These are phyloP conservation scores for Trachelus troglodyta DNA, from an alignment of 2,888 invertebrate species.

Conservation along the genomic window DNA sequence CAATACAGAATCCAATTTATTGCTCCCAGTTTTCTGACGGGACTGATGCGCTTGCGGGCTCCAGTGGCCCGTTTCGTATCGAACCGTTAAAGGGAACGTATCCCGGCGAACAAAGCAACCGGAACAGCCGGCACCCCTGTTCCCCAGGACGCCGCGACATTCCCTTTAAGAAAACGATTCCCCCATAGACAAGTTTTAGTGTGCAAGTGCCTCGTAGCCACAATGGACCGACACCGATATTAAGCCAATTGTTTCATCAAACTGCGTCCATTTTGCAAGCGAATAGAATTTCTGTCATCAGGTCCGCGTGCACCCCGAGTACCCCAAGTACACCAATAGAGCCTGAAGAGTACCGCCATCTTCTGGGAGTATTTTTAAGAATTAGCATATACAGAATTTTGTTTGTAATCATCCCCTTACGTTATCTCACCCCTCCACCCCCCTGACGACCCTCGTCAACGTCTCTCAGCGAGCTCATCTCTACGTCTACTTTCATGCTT, in stretches of 20 bases:
- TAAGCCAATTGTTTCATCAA: neutral
- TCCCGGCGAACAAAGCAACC: neutral
- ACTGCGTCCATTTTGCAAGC: neutral
- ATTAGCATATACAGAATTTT: neutral
- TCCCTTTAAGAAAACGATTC: neutral
- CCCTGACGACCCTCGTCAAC: neutral
- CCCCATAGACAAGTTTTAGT: neutral
- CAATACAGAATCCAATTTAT: neutral
- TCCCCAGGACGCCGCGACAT: neutral
- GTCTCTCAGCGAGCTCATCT: neutral
- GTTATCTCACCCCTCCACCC: too few species aligned
- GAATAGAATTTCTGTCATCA: neutral
- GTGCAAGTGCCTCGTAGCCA: neutral
- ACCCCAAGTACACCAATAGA: neutral
- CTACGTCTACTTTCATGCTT: neutral
- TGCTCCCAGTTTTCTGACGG: neutral
- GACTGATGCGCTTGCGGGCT: neutral
- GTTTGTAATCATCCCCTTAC: neutral
- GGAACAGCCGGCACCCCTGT: neutral
- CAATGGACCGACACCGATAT: neutral
- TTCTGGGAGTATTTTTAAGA: neutral
- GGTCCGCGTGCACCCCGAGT: neutral
- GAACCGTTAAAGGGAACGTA: neutral
- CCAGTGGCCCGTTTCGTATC: neutral
- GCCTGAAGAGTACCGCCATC: neutral